Evolutionary conservation across 1,140 invertebrate genomes (phyloP).

Genomic region (Penaeus vannamei): DNA sequence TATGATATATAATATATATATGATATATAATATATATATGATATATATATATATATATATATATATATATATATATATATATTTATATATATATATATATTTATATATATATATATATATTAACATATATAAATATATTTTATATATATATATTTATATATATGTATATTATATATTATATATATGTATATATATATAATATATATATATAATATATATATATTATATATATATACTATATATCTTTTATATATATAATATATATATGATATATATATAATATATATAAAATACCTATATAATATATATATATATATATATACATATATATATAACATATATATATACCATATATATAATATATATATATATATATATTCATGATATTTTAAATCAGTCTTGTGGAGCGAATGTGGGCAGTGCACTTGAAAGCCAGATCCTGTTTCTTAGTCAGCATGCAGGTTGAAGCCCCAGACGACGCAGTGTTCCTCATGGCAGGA

Average conservation of each 20-base stretch:
- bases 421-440: background rate
- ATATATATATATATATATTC: background rate
- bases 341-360: constrained; percentile 12
- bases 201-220: constrained; percentile 16
- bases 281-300: too few species aligned
- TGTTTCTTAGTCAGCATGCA: background rate
- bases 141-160: background rate
- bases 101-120: constrained; percentile 10
- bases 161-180: too few species aligned
- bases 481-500: background rate
- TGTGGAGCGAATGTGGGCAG: background rate
- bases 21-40: too few species aligned
- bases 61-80: constrained; percentile 7
- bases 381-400: too few species aligned
- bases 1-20: too few species aligned
- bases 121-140: constrained; percentile 4
- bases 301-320: constrained; percentile 12
- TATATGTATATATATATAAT: constrained; percentile 7
- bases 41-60: constrained; percentile 16
- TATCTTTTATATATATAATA: constrained; percentile 3
- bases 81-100: constrained; percentile 10
- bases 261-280: background rate
- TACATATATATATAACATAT: constrained; percentile 16
- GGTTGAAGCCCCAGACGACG: background rate
- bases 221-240: constrained; percentile 16